Evolutionary conservation across 2,888 invertebrate species (phyloP), one percentile per base, ranked within the genome.

Genomic region (Hipparchia semele): DNA sequence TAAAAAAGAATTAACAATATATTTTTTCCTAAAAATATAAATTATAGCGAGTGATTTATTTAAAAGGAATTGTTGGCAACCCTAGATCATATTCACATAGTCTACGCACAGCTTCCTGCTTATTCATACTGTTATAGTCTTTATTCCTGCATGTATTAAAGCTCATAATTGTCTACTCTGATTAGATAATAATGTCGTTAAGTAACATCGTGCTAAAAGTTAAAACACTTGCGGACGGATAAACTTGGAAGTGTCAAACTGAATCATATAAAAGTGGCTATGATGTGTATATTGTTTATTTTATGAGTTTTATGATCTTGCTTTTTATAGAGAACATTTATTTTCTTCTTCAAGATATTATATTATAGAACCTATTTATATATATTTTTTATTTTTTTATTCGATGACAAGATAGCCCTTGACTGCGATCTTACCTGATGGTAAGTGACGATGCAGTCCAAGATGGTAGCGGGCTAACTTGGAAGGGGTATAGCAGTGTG

Each of bases 221-320:
- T 69, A 70, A 72, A 74, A 72, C 65, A 54, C 71, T 74, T 46
- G 60, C 49, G 49, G 45, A 58, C 49, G 56, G 61, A 71, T 72
- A 72, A 72, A 72, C 72, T 71, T 71, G 51, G 61, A 74, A 72
- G 53, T 66, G 65, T 66, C 51, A 6, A 53, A 51, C 33, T 49
- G 53, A 66, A 53, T 66, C 12, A 66, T 66, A 53, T 66, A 66
- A 53, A 66, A 53, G 51, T 66, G 53, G 53, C 46, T 10, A 64
- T 23, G 49, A 13, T 39, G 9, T 62, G 64, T 64, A 23, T 49
- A 64, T 49, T 64, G 49, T 64, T 65, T 53, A 6, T 33, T 9
- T 66, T 66, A 65, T 8, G 39, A 12, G 65, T n/a, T 66, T 54
- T 53, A 49, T 49, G 8, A 9, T 13, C 49, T 8, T 49, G n/a